Base-by-base conservation (phyloP, 2,797 vertebrate genomes). In the Sebastes nivosus region DNA sequence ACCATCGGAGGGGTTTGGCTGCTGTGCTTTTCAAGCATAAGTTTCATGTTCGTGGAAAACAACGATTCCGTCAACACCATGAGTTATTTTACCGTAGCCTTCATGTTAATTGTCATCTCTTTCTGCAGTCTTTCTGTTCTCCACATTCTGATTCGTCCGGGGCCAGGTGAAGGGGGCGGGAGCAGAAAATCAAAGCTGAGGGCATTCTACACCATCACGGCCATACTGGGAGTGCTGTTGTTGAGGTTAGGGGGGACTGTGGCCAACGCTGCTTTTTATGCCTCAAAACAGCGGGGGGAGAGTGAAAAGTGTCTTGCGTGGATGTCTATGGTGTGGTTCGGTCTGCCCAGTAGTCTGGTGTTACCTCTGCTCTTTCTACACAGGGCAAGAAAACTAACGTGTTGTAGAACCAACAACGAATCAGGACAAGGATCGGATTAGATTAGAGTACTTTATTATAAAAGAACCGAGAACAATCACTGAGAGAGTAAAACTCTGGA, bases 361-460 rank as follows among this genome's bases (percentile, higher is more conserved):
- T 27, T 72, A 29, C 84, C 81, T 0, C 60, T 86, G 57, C 11
- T 88, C 11, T 86, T 67, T n/a, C 20, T 88, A 0, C 58, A 73
- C 34, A 65, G 69, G 34, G 61, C 64, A 32, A 67, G 87, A 12
- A 84, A 82, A 32, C 25, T 25, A 25, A 25, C 25, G 25, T 25
- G 25, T 25, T 25, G 25, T 25, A 25, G 25, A 25, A 25, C 25
- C 25, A 25, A 25, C 25, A 25, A 25, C 25, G 25, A 25, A 25
- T 25, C 25, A 25, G 25, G 25, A 25, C 25, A 25, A 25, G 25
- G 25, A 25, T 25, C 25, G 25, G 25, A 25, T 25, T 25, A 25
- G 25, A 25, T 24, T 24, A 2, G 24, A 24, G 24, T 16, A 46
- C 16, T 2, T 6, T 46, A 14, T 42, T 42, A 46, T 46, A 3